Conservation (phyloP, 2,797 vertebrate species). For the Rhabdomys pumilio region DNA sequence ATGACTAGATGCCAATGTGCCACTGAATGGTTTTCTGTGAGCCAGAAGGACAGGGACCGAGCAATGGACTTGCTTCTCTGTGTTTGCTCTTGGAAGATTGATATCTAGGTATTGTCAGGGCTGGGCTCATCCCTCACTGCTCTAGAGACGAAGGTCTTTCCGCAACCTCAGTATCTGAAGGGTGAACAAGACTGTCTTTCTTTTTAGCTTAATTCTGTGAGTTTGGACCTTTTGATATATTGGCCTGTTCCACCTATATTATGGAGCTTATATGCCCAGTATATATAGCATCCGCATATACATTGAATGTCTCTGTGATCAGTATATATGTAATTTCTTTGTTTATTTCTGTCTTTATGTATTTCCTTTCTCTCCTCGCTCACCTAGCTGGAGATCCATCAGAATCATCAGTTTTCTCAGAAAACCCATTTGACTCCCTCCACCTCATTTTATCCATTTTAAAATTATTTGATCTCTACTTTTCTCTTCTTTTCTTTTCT, state of each 20-base stretch:
- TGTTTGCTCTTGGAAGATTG: not conserved
- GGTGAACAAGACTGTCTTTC: not conserved
- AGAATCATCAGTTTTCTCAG: not conserved
- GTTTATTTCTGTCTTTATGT: not conserved
- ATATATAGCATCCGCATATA: not conserved
- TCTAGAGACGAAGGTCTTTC: not conserved
- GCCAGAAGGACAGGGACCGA: not conserved
- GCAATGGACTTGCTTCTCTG: not conserved
- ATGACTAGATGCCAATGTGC: not conserved
- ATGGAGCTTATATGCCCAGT: not conserved
- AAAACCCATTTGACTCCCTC: not conserved
- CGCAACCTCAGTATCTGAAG: not conserved
- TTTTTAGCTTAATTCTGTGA: conserved; percentile 23
- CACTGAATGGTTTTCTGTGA: not conserved
- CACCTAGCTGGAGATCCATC: not conserved
- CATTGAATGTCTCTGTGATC: not conserved
- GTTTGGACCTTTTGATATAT: conserved; percentile 21
- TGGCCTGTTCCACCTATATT: conserved; percentile 28
- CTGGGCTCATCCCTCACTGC: not conserved
- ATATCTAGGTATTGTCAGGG: not conserved
- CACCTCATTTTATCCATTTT: not conserved
- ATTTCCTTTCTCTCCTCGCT: not conserved
- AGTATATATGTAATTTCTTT: not conserved
- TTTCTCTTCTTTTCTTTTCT: not conserved
- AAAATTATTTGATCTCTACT: not conserved